These are phyloP conservation scores for Diogma glabrata DNA, from an alignment of 2,888 invertebrate species.

Conservation along the genomic window DNA sequence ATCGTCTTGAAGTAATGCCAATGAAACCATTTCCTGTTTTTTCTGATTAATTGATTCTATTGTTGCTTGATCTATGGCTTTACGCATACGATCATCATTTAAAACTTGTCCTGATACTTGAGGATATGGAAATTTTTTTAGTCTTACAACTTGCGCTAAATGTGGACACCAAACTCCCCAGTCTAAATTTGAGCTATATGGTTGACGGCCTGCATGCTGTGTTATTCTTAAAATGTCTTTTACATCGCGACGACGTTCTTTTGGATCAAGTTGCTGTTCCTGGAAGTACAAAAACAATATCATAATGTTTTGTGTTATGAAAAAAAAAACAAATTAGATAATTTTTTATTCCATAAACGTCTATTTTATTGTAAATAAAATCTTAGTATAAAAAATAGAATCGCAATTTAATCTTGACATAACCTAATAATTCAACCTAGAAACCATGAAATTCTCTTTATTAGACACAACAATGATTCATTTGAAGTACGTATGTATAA, in stretches of 20 bases:
- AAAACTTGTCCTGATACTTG: constrained; percentile 39
- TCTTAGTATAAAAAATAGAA: no score
- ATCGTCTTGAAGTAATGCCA: constrained; percentile 22
- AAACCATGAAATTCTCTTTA: no score
- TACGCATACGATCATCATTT: constrained; percentile 56
- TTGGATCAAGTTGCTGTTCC: constrained; percentile 8
- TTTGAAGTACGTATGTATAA: no score
- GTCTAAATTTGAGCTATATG: constrained; percentile 41
- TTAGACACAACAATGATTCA: no score
- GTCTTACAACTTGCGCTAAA: constrained; percentile 52
- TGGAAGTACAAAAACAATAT: neutral
- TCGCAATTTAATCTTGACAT: no score
- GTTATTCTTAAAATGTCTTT: constrained; percentile 42
- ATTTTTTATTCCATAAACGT: neutral
- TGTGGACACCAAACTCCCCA: constrained; percentile 50
- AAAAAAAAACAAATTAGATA: neutral
- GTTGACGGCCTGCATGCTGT: constrained; percentile 47
- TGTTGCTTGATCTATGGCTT: constrained; percentile 60
- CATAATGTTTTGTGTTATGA: no score
- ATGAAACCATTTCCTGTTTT: constrained; percentile 17
- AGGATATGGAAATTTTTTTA: constrained; percentile 55
- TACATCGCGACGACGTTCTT: constrained; percentile 26
- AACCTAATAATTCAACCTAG: no score
- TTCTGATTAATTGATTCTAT: constrained; percentile 41
- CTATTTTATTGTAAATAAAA: no score